phyloP scores from a whole-genome alignment of 1,140 invertebrate species.

The Diuraphis noxia region DNA sequence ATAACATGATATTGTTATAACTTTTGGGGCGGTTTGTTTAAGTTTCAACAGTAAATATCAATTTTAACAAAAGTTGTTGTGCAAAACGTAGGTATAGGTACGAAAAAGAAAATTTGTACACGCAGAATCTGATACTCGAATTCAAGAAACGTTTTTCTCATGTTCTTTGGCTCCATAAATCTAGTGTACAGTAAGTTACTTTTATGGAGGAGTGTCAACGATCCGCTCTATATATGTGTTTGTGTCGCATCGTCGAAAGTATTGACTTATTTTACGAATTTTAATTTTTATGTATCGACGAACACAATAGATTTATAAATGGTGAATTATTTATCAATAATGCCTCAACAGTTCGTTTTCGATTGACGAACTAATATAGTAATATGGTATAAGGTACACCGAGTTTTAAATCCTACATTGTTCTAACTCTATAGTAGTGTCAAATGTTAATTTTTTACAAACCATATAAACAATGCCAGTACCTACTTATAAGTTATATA shows the following conservation, averaged over 20 bases:
- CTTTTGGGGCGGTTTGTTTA: background rate
- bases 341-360: background rate
- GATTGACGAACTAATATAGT: background rate
- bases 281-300: background rate
- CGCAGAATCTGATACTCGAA: background rate
- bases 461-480: background rate
- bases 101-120: background rate
- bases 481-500: too few species aligned
- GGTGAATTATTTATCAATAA: background rate
- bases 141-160: background rate
- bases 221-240: too few species aligned
- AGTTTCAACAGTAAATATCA: constrained; percentile 23
- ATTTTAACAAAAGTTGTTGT: background rate
- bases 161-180: background rate
- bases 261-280: background rate
- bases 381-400: too few species aligned
- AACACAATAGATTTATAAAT: background rate
- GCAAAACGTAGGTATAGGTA: background rate
- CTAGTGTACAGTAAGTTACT: background rate
- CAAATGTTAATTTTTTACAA: background rate
- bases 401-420: background rate
- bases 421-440: background rate
- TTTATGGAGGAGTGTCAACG: background rate
- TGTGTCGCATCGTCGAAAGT: background rate
- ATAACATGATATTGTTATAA: background rate